Conservation (phyloP, 2,888 invertebrate species). For the Alitta virens region DNA sequence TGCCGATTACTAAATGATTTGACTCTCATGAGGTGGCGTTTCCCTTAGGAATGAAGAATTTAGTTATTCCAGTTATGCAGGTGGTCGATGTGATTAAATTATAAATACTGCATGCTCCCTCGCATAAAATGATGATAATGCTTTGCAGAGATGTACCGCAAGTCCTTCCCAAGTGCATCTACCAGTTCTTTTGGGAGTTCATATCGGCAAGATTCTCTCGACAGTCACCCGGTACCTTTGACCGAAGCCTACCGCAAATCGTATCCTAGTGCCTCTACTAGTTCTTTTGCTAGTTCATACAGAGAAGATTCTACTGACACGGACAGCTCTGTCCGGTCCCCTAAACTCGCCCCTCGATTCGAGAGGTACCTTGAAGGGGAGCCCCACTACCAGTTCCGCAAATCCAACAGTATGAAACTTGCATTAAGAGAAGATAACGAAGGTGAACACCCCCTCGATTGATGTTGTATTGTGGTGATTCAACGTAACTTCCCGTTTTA, state of each 20-base stretch:
- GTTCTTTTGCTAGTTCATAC: conserved; percentile 11
- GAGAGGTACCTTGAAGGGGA: conserved; percentile 5
- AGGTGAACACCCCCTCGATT: conserved; percentile 34
- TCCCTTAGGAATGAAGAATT: too few relatives aligned
- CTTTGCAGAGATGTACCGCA: conserved; percentile 21
- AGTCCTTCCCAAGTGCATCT: conserved; percentile 26
- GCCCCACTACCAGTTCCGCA: conserved; percentile 44
- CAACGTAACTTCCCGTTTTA: not conserved
- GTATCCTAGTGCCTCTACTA: conserved; percentile 23
- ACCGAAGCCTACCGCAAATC: conserved; percentile 24
- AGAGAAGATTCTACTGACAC: conserved; percentile 27
- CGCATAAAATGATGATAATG: too few relatives aligned
- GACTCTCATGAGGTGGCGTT: too few relatives aligned
- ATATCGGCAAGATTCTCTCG: conserved; percentile 23
- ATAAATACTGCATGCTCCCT: too few relatives aligned
- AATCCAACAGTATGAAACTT: conserved; percentile 53
- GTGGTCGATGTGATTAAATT: too few relatives aligned
- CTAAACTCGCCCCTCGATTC: conserved; percentile 12
- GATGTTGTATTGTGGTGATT: not conserved
- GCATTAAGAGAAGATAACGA: conserved; percentile 42
- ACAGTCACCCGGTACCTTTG: conserved; percentile 1
- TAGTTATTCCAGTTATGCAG: too few relatives aligned
- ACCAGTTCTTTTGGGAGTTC: conserved; percentile 9
- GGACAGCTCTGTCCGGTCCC: conserved; percentile 19
- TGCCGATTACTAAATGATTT: too few relatives aligned